Evolutionary conservation across 2,797 vertebrate species (phyloP), one percentile per base, ranked within the genome.

Genomic region (Coreius guichenoti): DNA sequence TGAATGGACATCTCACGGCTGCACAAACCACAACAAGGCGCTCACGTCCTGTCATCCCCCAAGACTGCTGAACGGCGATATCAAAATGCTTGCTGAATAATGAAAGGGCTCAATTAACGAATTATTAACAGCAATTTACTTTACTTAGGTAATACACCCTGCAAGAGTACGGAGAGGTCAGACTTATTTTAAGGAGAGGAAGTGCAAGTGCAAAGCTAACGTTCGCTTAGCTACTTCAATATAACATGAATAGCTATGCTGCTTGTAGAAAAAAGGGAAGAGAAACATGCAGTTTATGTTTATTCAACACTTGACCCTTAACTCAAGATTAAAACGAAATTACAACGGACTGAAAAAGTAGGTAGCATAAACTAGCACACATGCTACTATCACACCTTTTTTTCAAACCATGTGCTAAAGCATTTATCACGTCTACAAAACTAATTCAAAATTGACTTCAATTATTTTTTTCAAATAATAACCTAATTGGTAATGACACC

Each of bases 51-150:
- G 21, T 56, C 69, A 58, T 81, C 87, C 73, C 85, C 81, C 49
- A 67, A 82, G 86, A 80, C 80, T 72, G 82, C 83, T 68, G 58
- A 84, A 86, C 39, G 43, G 67, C 19, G 54, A 84, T 76, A 86
- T 83, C 80, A 68, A 88, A 86, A 74, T 61, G 84, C 76, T 84
- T 61, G 51, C 78, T 89, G 87, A 91, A 90, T 89, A 89, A 90
- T 89, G 87, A 86, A 90, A 79, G 43, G 82, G 76, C 67, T 87
- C 89, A 90, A 90, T 90, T 90, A 90, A 83, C 86, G 49, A 81
- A 90, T 90, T 88, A 87, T 86, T 90, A 87, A 88, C 87, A 84
- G 86, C 68, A 85, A 86, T 88, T 90, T 87, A 87, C 86, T 80
- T 87, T 80, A 81, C 78, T 80, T 84, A 67, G 81, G 80, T 85